These are phyloP conservation scores for Ceratosolen solmsi DNA, from an alignment of 1,140 invertebrate genomes.

Conservation along the genomic window DNA sequence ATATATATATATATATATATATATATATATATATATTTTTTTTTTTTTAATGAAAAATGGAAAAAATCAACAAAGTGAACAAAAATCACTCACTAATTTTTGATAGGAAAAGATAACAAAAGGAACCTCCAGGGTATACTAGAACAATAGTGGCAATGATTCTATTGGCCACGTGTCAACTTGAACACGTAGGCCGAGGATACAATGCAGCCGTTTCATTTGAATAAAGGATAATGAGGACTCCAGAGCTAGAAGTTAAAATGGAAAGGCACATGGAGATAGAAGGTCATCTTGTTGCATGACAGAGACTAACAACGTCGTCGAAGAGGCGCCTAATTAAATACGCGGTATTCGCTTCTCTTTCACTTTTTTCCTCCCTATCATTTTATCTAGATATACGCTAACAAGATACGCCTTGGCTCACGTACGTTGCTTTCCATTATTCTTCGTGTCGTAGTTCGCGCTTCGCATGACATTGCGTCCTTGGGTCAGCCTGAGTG, in stretches of 20 bases:
- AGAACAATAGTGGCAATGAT: constrained; percentile 23
- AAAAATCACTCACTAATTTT: no score
- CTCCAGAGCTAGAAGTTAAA: constrained; percentile 44
- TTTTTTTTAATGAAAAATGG: no score
- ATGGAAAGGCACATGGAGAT: neutral
- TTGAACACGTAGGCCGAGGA: constrained; percentile 67
- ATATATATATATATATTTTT: no score
- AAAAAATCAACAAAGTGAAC: no score
- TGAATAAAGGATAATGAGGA: constrained; percentile 56
- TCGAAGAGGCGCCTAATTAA: constrained; percentile 71
- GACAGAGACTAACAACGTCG: constrained; percentile 68
- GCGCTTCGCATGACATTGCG: constrained; percentile 52
- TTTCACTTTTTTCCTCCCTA: neutral
- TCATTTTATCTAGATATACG: constrained; percentile 23
- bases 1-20: no score
- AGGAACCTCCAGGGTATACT: neutral
- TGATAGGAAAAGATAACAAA: neutral
- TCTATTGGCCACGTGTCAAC: constrained; percentile 64
- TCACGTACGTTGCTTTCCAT: constrained; percentile 44
- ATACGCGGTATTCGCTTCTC: constrained; percentile 57
- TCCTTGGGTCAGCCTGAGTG: constrained; percentile 61
- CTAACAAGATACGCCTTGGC: constrained; percentile 63
- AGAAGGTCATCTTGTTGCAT: constrained; percentile 41
- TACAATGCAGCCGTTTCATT: constrained; percentile 55
- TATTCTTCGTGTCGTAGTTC: constrained; percentile 53